Base-by-base conservation (phyloP, 2,888 invertebrate species). In the Kryphioiulus occultus region DNA sequence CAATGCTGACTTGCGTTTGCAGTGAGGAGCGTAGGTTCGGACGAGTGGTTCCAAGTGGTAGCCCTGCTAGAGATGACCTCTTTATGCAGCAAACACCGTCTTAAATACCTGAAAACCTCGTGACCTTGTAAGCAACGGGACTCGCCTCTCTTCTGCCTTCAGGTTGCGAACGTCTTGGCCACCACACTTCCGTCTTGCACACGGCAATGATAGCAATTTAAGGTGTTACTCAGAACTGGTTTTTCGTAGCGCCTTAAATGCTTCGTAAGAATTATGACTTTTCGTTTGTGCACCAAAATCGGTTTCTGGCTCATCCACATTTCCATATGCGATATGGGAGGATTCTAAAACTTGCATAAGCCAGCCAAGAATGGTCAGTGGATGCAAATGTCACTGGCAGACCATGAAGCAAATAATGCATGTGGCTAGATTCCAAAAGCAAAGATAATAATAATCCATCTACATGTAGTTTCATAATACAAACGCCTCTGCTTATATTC, bases 101-200 rank as follows among this genome's bases (percentile, higher is more conserved):
- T 85, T 85, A 85, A 85, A 85, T 85, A 85, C 85, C 85, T 85
- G 42, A 39, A 85, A 85, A 85, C 85, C 85, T 85, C 85, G 42
- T 85, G 85, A 85, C 85, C 85, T 85, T 85, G 85, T 85, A 85
- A 42, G 39, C 85, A 85, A 85, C 39, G 85, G 85, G 42, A 85
- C 85, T 85, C 78, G 78, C 85, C 85, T 85, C 84, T 42, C 85
- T 44, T 85, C 85, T 85, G 85, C 85, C 85, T 39, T 78, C 30
- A 78, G 78, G 78, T 78, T 30, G 30, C 12, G 78, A 30, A 42
- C 39, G 19, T 85, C 42, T 44, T 44, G 17, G 85, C 85, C 85
- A 85, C 39, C 26, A 39, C n/a, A 85, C 85, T 85, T 85, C 85
- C 85, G 85, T 85, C 85, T 85, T 85, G 44, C 42, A 85, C n/a